These are phyloP conservation scores for Pteropus alecto DNA, from an alignment of 2,113 vertebrate species.

Conservation along the genomic window DNA sequence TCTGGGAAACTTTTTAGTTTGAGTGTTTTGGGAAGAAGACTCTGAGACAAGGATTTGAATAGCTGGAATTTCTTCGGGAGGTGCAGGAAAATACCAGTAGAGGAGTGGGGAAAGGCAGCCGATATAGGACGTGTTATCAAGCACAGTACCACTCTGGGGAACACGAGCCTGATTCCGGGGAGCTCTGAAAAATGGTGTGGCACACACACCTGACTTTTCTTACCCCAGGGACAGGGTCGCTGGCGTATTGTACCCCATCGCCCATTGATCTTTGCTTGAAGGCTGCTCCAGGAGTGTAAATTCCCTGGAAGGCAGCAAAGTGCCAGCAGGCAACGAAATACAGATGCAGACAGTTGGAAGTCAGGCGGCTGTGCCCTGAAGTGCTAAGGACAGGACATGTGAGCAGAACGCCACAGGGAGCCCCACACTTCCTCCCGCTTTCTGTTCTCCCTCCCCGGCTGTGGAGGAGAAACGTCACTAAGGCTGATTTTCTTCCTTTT, in stretches of 20 bases:
- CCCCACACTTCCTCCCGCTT: background rate
- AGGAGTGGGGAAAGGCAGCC: background rate
- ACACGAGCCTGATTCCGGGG: background rate
- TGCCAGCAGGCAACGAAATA: background rate
- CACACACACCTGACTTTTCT: background rate
- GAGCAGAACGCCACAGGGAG: background rate
- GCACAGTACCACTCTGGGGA: background rate
- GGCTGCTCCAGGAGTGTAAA: background rate
- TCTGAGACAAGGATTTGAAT: background rate
- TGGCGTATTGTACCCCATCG: background rate
- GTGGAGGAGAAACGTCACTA: background rate
- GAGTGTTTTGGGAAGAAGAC: background rate
- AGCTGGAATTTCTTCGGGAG: background rate
- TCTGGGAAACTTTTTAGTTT: background rate
- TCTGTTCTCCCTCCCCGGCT: background rate
- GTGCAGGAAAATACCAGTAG: background rate
- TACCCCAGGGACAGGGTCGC: background rate
- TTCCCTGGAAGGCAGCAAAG: background rate
- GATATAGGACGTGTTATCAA: too few species aligned
- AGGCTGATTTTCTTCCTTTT: background rate
- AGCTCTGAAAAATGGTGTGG: background rate
- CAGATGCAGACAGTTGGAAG: background rate
- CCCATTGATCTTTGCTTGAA: background rate
- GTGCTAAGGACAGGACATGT: too few species aligned
- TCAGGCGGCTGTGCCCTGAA: background rate